Conservation (phyloP, 2,113 vertebrate genomes). For the Gymnobelideus leadbeateri region DNA sequence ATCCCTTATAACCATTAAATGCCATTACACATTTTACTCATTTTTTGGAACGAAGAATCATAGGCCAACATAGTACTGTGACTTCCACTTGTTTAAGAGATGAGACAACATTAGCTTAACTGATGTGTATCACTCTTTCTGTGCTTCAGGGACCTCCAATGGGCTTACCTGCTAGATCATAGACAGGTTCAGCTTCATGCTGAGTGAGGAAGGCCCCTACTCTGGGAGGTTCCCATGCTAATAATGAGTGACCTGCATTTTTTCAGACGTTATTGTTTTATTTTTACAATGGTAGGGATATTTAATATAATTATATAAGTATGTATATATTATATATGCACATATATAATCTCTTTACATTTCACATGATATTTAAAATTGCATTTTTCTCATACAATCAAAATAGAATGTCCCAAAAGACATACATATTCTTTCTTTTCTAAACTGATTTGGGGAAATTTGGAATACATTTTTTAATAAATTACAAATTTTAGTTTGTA, state of each 20-base stretch:
- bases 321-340: neutral
- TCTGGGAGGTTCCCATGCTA: neutral
- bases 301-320: neutral
- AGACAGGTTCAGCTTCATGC: neutral
- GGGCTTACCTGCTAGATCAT: neutral
- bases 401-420: neutral
- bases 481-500: too few species aligned
- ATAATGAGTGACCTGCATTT: neutral
- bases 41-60: neutral
- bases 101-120: neutral
- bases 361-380: neutral
- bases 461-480: neutral
- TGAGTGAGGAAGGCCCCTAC: neutral
- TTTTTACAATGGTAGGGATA: neutral
- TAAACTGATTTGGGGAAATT: neutral
- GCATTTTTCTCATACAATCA: neutral
- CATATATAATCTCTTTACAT: neutral
- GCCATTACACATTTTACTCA: neutral
- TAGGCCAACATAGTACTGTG: neutral
- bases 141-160: neutral
- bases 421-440: neutral
- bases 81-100: neutral
- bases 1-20: neutral
- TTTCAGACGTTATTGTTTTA: neutral
- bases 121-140: neutral